Conservation (phyloP, 2,113 vertebrate genomes). For the Cariama cristata region DNA sequence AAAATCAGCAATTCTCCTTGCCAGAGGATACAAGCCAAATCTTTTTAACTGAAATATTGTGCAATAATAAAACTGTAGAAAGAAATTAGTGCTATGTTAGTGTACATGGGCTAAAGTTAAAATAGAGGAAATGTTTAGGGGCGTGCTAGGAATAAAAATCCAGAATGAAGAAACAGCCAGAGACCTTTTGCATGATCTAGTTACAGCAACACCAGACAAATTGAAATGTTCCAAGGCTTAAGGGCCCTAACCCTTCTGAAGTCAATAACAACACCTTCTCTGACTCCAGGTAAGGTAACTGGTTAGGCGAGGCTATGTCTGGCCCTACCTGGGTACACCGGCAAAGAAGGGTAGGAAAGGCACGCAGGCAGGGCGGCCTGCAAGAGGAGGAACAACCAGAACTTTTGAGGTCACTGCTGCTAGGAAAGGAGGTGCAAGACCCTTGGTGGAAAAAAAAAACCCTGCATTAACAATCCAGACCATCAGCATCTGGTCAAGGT, state of each 20-base stretch:
- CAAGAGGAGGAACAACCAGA: neutral
- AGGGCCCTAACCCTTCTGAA: neutral
- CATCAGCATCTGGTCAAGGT: neutral
- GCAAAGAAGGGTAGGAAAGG: fast-evolving
- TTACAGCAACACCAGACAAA: neutral
- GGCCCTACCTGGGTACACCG: no score
- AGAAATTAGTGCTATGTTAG: conserved; percentile 16
- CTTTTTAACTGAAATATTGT: conserved; percentile 47
- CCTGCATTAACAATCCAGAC: neutral
- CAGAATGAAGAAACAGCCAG: neutral
- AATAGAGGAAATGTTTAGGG: neutral
- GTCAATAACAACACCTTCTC: neutral
- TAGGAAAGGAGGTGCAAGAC: neutral
- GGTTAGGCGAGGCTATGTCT: fast-evolving
- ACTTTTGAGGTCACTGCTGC: neutral
- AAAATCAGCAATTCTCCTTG: conserved; percentile 42
- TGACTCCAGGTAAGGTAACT: neutral
- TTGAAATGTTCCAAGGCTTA: neutral
- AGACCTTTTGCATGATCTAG: neutral
- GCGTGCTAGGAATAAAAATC: neutral
- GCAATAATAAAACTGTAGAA: conserved; percentile 36
- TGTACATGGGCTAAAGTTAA: neutral
- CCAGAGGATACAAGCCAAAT: conserved; percentile 46
- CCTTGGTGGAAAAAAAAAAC: neutral
- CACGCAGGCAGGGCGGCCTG: fast-evolving